Evolutionary conservation across 2,113 vertebrate species (phyloP).

Genomic region (Penelope pileata): DNA sequence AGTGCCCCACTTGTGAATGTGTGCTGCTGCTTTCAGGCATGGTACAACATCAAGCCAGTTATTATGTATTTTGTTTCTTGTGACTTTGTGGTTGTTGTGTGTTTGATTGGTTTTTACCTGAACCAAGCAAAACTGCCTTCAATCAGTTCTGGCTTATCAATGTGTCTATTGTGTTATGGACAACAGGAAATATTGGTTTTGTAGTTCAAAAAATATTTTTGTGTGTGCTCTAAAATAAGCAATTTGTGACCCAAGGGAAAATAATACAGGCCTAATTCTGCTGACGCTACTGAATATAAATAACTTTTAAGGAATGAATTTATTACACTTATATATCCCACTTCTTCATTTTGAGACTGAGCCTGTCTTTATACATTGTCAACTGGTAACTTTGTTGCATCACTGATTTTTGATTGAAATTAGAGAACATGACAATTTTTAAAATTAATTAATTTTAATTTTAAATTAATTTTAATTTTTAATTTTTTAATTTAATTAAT

Average conservation of each 20-base stretch:
- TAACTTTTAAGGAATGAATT: background rate
- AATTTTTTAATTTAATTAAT: too few relatives aligned
- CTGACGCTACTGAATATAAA: background rate
- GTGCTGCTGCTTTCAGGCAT: background rate
- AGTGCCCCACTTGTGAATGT: background rate
- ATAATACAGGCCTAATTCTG: background rate
- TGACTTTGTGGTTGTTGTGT: background rate
- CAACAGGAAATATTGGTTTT: background rate
- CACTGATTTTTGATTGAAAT: background rate
- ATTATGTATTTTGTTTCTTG: background rate
- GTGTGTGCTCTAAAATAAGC: background rate
- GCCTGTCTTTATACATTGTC: background rate
- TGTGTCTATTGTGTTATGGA: background rate
- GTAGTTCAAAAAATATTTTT: background rate
- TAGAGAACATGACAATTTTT: background rate
- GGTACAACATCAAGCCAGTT: background rate
- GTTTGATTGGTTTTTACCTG: background rate
- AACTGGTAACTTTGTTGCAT: background rate
- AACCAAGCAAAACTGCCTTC: background rate
- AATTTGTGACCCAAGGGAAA: background rate
- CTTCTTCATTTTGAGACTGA: background rate
- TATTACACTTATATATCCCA: rapidly evolving
- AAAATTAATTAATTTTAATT: too few relatives aligned
- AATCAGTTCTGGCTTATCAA: background rate
- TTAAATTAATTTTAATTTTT: too few relatives aligned